Base-by-base conservation (phyloP, 64 coral and sea anemone genomes). In the Pachyseris speciosa region DNA sequence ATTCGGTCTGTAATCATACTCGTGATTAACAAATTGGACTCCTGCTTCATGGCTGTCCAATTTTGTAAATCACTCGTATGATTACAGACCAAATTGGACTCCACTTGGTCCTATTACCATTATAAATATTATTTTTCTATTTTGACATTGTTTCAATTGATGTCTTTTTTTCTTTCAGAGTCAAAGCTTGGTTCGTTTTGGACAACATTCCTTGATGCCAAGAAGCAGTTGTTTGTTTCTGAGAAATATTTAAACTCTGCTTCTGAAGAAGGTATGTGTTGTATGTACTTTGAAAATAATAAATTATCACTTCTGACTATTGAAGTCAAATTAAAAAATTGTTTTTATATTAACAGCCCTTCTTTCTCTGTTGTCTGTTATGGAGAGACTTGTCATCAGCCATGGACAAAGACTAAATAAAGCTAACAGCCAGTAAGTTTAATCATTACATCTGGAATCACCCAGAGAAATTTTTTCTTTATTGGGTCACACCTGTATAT, bases 211-310 rank as follows among this genome's bases (percentile, higher is more conserved):
- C 72, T 98, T 75, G 96, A 98, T 86, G 24, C 69, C 12, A 98
- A 98, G 83, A 98, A 92, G 49, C 93, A 89, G 17, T 29, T 93
- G n/a, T 95, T 98, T 98, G 90, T 95, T 41, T 92, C 93, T 27
- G 83, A 95, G 8, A 98, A 95, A 51, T 98, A 88, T 79, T 65
- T 98, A 22, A 71, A 43, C 39, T 44, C 79, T 55, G 96, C 93
- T 7, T 78, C 90, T 36, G 49, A 91, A 42, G 93, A 95, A 81
- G 96, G 94, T 95, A 91, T 12, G 15, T 57, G 4, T 20, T 80
- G 2, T 72, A n/a, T n/a, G n/a, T n/a, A n/a, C n/a, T n/a, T n/a
- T n/a, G n/a, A n/a, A n/a, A n/a, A 36, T 16, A 9, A 22, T 38
- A 36, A 31, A 3, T 25, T 69, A 1, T 7, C 13, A 48, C 13